Percentiles rank a stretch among this genome's conserved stretches.
These are phyloP conservation scores for Amniataba percoides DNA, from an alignment of 2,797 vertebrate genomes.

Conservation along the genomic window DNA sequence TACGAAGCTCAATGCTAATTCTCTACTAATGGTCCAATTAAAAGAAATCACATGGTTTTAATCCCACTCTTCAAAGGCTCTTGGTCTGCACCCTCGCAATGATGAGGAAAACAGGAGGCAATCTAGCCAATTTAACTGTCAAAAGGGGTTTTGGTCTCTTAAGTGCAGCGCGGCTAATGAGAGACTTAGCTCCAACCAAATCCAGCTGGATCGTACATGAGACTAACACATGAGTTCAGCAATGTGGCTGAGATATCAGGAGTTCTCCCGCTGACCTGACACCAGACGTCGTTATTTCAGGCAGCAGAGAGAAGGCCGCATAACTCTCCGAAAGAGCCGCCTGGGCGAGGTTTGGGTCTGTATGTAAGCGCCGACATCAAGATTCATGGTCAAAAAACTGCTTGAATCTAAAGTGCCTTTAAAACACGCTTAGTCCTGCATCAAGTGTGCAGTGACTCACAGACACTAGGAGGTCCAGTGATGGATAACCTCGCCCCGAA, in stretches of 20 bases:
- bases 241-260: conserved; percentile 79
- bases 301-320: conserved; percentile 24
- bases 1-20: conserved; percentile 85
- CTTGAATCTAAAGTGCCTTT: background rate
- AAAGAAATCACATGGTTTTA: conserved; percentile 88
- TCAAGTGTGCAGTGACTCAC: background rate
- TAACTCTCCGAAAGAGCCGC: conserved; percentile 18
- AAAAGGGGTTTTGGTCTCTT: conserved; percentile 83
- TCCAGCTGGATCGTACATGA: conserved; percentile 84
- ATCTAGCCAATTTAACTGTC: conserved; percentile 85
- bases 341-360: conserved; percentile 15
- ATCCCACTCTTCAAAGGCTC: conserved; percentile 86
- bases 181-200: conserved; percentile 84
- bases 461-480: background rate
- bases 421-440: conserved; percentile 4
- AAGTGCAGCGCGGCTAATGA: conserved; percentile 84
- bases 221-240: conserved; percentile 82
- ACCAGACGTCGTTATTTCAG: conserved; percentile 60
- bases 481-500: background rate
- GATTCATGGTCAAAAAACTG: conserved; percentile 37
- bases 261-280: conserved; percentile 77
- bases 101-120: conserved; percentile 85
- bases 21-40: conserved; percentile 87
- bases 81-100: conserved; percentile 78
- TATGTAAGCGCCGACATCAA: background rate